phyloP scores from a whole-genome alignment of 2,797 vertebrate genomes.

The Coregonus suidteri region DNA sequence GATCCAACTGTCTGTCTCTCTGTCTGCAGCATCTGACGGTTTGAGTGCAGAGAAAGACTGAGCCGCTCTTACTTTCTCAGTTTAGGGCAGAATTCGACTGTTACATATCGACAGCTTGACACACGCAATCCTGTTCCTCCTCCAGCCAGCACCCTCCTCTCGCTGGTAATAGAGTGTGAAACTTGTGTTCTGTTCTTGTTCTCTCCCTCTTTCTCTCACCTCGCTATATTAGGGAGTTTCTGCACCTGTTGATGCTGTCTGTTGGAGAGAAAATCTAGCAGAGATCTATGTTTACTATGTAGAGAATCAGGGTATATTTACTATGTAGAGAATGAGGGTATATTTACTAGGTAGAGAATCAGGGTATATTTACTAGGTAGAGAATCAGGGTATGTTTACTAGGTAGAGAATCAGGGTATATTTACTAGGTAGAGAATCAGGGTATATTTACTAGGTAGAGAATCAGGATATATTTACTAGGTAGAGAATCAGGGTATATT shows the following conservation, averaged over 20 bases:
- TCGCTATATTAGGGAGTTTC: slow-evolving; percentile 53
- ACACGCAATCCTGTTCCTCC: slow-evolving; percentile 57
- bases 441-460: too few species aligned
- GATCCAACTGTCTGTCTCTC: slow-evolving; percentile 39
- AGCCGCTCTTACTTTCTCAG: slow-evolving; percentile 44
- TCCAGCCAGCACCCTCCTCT: slow-evolving; percentile 59
- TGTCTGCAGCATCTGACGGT: slow-evolving; percentile 45
- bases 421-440: too few species aligned
- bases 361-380: too few species aligned
- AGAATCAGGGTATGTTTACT: too few species aligned
- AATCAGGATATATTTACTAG: too few species aligned
- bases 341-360: too few species aligned
- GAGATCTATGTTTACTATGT: background rate
- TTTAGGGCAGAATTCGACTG: slow-evolving; percentile 14
- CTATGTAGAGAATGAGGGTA: too few species aligned
- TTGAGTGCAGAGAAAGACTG: slow-evolving; percentile 53
- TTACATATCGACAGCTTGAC: slow-evolving; percentile 35
- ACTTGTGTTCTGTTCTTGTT: slow-evolving; percentile 59
- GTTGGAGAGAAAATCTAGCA: slow-evolving; percentile 37
- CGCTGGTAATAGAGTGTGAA: slow-evolving; percentile 67
- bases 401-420: too few species aligned
- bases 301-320: too few species aligned
- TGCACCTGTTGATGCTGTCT: slow-evolving; percentile 29
- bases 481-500: too few species aligned
- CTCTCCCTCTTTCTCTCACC: slow-evolving; percentile 39